Base-by-base conservation (phyloP, 1,140 invertebrate genomes). In the Arctopsyche grandis region DNA sequence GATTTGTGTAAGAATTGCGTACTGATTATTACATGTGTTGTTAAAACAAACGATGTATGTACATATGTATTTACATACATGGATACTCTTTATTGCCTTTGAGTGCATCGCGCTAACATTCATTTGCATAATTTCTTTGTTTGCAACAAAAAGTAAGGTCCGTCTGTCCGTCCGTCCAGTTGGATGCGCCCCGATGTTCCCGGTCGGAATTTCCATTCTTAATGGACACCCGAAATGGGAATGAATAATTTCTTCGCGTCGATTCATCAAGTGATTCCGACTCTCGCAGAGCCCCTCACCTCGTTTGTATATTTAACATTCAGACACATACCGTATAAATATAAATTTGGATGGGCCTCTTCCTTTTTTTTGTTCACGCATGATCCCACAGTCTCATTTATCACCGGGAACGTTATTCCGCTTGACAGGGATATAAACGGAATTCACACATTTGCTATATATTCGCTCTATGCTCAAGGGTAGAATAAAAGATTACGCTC, bases 401-500 rank as follows among this genome's bases (percentile, higher is more conserved):
- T 71, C 69, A 71, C 24, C 16, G 10, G 38, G 1, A 71, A 71
- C 38, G 44, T 71, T 71, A 71, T 71, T 46, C 44, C 21, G 21
- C 29, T n/a, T 71, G 69, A 71, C 69, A 71, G 69, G 69, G 69
- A 71, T 71, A 71, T 71, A 71, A 71, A 38, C 69, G 69, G 38
- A 71, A 71, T 71, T 71, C 69, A 24, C 69, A 48, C 69, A 24
- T 71, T 46, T 48, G 7, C 29, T n/a, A 26, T 14, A 66, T 66
- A 26, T 26, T n/a, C n/a, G 21, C n/a, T 24, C 21, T 60, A 24
- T 60, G 58, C 58, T 66, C 63, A n/a, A 66, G 63, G 63, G 63
- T 66, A 22, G 63, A 24, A 66, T 66, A 66, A 66, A 66, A 66
- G 63, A 66, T 66, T 66, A 66, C 3, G 63, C 29, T 12, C 3